Evolutionary conservation across 2,888 invertebrate species (phyloP), one percentile per base, ranked within the genome.

Genomic region (Schrankia costaestrigalis): DNA sequence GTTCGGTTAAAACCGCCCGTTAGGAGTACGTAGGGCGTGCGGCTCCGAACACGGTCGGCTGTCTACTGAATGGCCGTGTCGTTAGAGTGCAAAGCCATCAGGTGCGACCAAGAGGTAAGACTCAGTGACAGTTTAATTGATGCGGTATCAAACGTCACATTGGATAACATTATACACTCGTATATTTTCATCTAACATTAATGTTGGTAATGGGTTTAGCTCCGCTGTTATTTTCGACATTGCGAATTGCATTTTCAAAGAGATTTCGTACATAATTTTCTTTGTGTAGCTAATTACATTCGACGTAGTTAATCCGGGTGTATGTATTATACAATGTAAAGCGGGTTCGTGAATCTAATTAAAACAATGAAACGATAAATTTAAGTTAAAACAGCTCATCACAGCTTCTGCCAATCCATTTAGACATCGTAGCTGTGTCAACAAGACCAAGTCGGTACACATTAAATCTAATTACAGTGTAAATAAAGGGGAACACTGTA

Each of bases 11-110:
- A 47, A 38, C 36, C 41, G 31, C 32, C 41, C n/a, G n/a, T n/a
- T n/a, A n/a, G 41, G 61, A 57, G 67, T 70, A 64, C 66, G 41
- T 67, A 77, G 76, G 77, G 69, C 84, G 83, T 75, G 76, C 78
- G 76, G 50, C 76, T 69, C 63, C 65, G 60, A 46, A 72, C 62
- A 61, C 78, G 69, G 63, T 62, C 67, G 65, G 67, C 56, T 56
- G 61, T 63, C 65, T 66, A 85, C 84, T 84, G 81, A 62, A 3
- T 21, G 21, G 9, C 21, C 37, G 47, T 55, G 49, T 43, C 47
- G 47, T 39, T 41, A 35, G 54, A 64, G 50, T 66, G 65, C 66
- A 63, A 56, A 66, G 51, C 65, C 62, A 69, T 64, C 75, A 78
- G 75, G 77, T 75, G 64, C 55, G 55, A 59, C 67, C 47, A 59